These are phyloP conservation scores for Spheniscus humboldti DNA, from an alignment of 2,797 vertebrate genomes.

Conservation along the genomic window DNA sequence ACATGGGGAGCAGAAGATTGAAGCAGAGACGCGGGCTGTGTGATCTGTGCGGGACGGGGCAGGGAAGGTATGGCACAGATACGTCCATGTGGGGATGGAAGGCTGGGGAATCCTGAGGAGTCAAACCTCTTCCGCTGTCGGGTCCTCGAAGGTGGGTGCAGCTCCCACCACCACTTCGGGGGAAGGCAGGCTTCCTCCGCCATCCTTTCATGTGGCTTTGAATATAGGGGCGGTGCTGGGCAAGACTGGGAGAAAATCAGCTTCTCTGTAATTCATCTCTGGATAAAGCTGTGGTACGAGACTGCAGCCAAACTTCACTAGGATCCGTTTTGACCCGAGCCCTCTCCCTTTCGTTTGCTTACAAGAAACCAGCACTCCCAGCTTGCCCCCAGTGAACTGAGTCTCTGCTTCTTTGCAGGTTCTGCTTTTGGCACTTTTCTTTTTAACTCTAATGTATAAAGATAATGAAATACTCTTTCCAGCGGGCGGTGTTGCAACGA, in stretches of 20 bases:
- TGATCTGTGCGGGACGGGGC: constrained; percentile 62
- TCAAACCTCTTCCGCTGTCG: neutral
- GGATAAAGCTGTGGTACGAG: neutral
- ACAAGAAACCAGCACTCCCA: neutral
- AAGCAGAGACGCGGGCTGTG: constrained; percentile 91
- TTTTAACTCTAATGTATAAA: neutral
- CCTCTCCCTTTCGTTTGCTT: neutral
- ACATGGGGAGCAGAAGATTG: constrained; percentile 93
- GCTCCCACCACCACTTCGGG: neutral
- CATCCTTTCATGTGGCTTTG: neutral
- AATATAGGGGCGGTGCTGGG: neutral
- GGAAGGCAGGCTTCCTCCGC: neutral
- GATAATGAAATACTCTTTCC: neutral
- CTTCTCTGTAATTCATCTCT: neutral
- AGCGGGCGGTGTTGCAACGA: neutral
- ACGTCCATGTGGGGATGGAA: neutral
- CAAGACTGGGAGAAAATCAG: neutral
- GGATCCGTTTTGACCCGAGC: neutral
- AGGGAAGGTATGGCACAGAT: neutral
- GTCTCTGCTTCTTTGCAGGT: constrained; percentile 1
- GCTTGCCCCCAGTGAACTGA: neutral
- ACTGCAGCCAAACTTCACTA: neutral
- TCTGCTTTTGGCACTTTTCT: neutral
- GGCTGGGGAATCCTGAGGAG: neutral
- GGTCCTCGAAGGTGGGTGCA: neutral